Base-by-base conservation (phyloP, 2,113 vertebrate genomes). In the Erinaceus europaeus region DNA sequence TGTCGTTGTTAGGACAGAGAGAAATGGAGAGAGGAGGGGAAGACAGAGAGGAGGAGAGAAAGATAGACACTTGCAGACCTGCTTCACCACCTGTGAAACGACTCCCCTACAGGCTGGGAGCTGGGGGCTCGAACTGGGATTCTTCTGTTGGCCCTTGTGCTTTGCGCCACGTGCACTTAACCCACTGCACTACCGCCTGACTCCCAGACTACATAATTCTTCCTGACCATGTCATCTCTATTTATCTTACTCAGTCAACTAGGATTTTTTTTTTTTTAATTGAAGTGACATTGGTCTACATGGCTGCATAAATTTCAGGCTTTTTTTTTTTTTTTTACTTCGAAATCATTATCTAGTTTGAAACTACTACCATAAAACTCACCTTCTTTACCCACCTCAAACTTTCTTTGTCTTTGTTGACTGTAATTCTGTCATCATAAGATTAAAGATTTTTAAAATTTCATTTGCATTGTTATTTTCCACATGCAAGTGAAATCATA, bases 151-250 rank as follows among this genome's bases (percentile, higher is more conserved):
- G n/a, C n/a, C n/a, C n/a, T n/a, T n/a, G n/a, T n/a, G n/a, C n/a
- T n/a, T n/a, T n/a, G n/a, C n/a, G n/a, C n/a, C n/a, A n/a, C n/a
- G n/a, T n/a, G n/a, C n/a, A n/a, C n/a, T n/a, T n/a, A n/a, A n/a
- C n/a, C n/a, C n/a, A n/a, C n/a, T n/a, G n/a, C n/a, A n/a, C n/a
- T n/a, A n/a, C n/a, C n/a, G n/a, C n/a, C n/a, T n/a, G n/a, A n/a
- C n/a, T n/a, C n/a, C n/a, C n/a, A n/a, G n/a, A n/a, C n/a, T 81
- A 1, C 10, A 79, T 78, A 0, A 0, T 78, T 90, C 90, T 84
- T 84, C 87, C 75, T 84, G 48, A 73, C 40, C 82, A 27, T 75
- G 81, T 67, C 42, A 38, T 59, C 7, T 92, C 73, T 32, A 13
- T 61, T 69, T 78, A 64, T 5, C 23, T 67, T 36, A 38, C 40